A percentile compares a stretch with the other conserved stretches of the same genome.
phyloP scores from a whole-genome alignment of 1,140 invertebrate species.

The Oncopeltus fasciatus region DNA sequence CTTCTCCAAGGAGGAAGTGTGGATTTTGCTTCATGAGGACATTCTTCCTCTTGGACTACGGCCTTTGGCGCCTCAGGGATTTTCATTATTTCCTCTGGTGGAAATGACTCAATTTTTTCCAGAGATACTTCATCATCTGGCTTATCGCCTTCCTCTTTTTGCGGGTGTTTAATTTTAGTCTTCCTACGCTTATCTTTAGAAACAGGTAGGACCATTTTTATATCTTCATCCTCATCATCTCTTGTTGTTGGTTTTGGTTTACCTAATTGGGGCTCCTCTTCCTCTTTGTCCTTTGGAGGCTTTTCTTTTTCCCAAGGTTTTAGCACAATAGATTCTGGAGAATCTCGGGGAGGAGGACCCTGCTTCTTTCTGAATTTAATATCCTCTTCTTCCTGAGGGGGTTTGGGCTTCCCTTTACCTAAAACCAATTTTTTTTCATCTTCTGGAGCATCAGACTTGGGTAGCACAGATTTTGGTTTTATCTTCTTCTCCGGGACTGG shows the following conservation, averaged over 20 bases:
- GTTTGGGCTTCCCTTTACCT: slow-evolving; percentile 29
- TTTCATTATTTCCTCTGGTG: background rate
- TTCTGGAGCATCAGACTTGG: slow-evolving; percentile 29
- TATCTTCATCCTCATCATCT: background rate
- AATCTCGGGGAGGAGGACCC: slow-evolving; percentile 12
- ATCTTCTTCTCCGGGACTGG: slow-evolving; percentile 24
- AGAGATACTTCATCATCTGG: background rate
- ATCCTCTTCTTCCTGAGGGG: slow-evolving; percentile 21
- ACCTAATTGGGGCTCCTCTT: slow-evolving; percentile 17
- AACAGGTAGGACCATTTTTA: background rate
- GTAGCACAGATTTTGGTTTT: slow-evolving; percentile 28
- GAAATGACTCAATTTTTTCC: background rate
- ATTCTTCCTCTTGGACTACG: background rate
- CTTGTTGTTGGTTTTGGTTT: slow-evolving; percentile 16
- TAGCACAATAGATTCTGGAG: slow-evolving; percentile 28
- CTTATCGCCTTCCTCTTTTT: background rate
- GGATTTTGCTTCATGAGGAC: background rate
- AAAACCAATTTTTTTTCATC: slow-evolving; percentile 32
- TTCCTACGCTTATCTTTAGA: slow-evolving; percentile 29
- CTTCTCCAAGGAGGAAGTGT: background rate
- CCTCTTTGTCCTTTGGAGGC: slow-evolving; percentile 20
- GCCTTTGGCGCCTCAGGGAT: slow-evolving; percentile 7
- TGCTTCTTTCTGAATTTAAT: slow-evolving; percentile 21
- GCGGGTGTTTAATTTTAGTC: slow-evolving; percentile 28
- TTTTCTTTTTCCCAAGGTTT: slow-evolving; percentile 28